A percentile compares a stretch with the other conserved stretches of the same genome.
Evolutionary conservation across 2,797 vertebrate species (phyloP).

Genomic region (Leucoraja ocellata): DNA sequence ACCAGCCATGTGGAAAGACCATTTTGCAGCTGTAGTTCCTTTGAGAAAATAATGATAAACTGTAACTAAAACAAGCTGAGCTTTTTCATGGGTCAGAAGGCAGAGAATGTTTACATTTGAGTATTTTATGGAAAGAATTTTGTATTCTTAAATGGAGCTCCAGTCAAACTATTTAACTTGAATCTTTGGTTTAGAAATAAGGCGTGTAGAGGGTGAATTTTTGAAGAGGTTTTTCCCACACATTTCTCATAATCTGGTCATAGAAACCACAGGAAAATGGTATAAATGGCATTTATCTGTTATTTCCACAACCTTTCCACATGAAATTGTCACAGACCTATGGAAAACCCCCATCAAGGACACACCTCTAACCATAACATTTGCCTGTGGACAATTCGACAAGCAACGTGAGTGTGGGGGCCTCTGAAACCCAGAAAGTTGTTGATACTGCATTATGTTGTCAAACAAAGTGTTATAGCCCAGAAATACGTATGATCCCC

Average conservation of each 20-base stretch:
- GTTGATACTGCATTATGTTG: slow-evolving; percentile 57
- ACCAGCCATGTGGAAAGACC: slow-evolving; percentile 27
- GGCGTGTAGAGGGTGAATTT: not conserved
- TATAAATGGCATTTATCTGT: not conserved
- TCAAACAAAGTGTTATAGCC: slow-evolving; percentile 61
- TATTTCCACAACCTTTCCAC: not conserved
- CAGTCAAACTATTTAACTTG: slow-evolving; percentile 14
- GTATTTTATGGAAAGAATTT: slow-evolving; percentile 37
- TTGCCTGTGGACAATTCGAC: not conserved
- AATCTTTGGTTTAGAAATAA: slow-evolving; percentile 18
- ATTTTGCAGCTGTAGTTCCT: slow-evolving; percentile 27
- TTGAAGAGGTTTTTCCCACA: not conserved
- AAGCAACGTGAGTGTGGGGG: not conserved
- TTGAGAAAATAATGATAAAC: slow-evolving; percentile 33
- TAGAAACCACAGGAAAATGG: not conserved
- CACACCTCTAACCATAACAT: not conserved
- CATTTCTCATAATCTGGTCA: not conserved
- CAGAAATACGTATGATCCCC: slow-evolving; percentile 60
- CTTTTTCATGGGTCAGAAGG: slow-evolving; percentile 31
- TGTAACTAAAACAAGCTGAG: slow-evolving; percentile 35
- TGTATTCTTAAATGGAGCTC: not conserved
- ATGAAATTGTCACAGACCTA: not conserved
- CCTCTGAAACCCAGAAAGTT: not conserved
- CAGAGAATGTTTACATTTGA: slow-evolving; percentile 36
- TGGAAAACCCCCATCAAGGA: not conserved